Percentiles rank a stretch among this genome's conserved stretches.
phyloP scores from a whole-genome alignment of 2,113 vertebrate genomes.

The Ciconia stormi region DNA sequence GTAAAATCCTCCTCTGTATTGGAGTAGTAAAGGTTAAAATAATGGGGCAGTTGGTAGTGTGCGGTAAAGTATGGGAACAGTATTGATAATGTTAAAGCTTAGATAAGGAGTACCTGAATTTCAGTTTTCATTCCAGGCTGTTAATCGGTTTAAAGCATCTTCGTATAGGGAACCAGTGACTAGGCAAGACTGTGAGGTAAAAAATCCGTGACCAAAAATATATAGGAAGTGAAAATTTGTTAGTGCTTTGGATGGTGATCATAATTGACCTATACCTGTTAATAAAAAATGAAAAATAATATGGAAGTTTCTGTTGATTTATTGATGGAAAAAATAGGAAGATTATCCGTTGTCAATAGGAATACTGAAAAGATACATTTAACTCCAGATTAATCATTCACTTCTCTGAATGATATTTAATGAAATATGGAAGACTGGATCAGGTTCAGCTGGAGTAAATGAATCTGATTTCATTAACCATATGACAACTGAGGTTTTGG shows the following conservation, averaged over 20 bases:
- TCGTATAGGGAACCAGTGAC: background rate
- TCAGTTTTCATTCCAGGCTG: slow-evolving; percentile 32
- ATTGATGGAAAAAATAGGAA: slow-evolving; percentile 15
- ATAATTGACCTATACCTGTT: background rate
- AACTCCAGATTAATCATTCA: background rate
- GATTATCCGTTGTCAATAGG: background rate
- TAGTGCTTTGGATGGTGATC: background rate
- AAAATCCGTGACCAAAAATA: slow-evolving; percentile 10
- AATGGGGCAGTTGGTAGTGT: background rate
- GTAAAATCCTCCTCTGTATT: background rate
- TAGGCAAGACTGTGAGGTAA: background rate
- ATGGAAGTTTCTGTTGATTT: background rate
- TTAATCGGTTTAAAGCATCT: slow-evolving; percentile 6
- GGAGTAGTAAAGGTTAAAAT: background rate
- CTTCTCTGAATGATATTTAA: background rate
- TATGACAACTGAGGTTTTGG: background rate
- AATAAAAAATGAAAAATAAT: slow-evolving; percentile 25
- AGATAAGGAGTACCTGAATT: background rate
- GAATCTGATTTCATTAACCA: background rate
- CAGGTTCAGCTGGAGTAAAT: background rate
- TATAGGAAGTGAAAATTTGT: background rate
- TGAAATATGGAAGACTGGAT: background rate
- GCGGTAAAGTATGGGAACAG: background rate
- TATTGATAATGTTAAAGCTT: background rate
- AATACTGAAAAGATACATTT: slow-evolving; percentile 39